Percentiles rank a stretch among this genome's conserved stretches.
Conservation (phyloP, 2,113 vertebrate species). For the Cariama cristata region DNA sequence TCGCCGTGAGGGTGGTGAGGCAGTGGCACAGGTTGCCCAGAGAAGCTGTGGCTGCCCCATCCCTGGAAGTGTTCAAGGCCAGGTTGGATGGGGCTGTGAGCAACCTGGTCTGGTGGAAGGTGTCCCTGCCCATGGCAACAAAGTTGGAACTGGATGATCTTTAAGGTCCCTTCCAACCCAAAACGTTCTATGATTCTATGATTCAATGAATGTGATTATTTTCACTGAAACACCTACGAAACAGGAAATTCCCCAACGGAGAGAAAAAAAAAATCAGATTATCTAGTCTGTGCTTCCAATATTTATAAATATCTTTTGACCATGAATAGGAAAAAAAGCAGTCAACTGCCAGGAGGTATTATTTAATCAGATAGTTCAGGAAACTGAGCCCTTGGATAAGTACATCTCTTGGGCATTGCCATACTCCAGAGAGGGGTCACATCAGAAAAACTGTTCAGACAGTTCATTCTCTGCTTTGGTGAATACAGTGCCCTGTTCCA, state of each 20-base stretch:
- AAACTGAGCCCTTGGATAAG: neutral
- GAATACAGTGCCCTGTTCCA: neutral
- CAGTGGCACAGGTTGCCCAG: neutral
- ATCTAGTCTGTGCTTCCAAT: neutral
- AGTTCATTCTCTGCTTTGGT: neutral
- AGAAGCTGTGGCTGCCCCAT: rapidly evolving
- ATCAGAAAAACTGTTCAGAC: neutral
- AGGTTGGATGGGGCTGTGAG: neutral
- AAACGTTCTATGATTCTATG: neutral
- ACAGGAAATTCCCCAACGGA: neutral
- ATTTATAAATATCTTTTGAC: neutral
- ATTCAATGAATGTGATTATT: neutral
- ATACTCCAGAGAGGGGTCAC: neutral
- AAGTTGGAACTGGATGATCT: rapidly evolving
- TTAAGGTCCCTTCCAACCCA: neutral
- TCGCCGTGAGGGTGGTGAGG: neutral
- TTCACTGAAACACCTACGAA: neutral
- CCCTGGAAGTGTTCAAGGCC: neutral
- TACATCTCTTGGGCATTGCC: neutral
- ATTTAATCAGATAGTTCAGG: neutral
- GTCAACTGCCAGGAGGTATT: neutral
- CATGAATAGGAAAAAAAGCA: neutral
- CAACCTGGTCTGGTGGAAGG: rapidly evolving
- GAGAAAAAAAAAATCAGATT: neutral
- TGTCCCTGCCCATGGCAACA: neutral